Evolutionary conservation across 2,888 invertebrate genomes (phyloP).

Genomic region (Leistus spinibarbis): DNA sequence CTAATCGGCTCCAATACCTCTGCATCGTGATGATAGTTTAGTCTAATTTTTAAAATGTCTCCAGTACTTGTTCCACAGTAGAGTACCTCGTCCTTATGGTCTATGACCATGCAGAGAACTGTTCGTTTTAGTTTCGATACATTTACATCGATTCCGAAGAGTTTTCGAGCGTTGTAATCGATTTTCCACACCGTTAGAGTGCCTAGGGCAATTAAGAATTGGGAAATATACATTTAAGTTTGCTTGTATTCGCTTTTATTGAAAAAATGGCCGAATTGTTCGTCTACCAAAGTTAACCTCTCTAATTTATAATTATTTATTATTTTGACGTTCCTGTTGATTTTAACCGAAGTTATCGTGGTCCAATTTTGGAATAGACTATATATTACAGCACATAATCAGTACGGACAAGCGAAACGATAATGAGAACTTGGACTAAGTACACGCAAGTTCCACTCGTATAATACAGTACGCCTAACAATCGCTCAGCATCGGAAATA

Average conservation of each 20-base stretch:
- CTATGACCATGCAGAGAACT: constrained; percentile 75
- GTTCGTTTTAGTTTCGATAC: constrained; percentile 79
- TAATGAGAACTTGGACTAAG: no score
- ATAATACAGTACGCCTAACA: not conserved
- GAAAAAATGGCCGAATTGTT: no score
- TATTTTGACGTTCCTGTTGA: no score
- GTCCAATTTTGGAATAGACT: no score
- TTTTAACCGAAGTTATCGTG: no score
- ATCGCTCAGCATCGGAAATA: not conserved
- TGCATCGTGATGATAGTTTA: constrained; percentile 67
- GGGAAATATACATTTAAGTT: no score
- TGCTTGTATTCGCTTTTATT: no score
- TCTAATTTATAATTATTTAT: no score
- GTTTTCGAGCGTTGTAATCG: constrained; percentile 69
- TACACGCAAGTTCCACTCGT: not conserved
- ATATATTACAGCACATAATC: no score
- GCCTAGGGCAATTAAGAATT: no score
- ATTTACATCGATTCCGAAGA: constrained; percentile 74
- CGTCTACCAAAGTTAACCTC: no score
- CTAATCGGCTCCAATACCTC: constrained; percentile 59
- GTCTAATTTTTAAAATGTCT: constrained; percentile 68
- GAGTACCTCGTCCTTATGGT: constrained; percentile 71
- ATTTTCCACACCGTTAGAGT: constrained; percentile 80
- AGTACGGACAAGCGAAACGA: no score
- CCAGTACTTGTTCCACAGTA: constrained; percentile 88